These are phyloP conservation scores for Centruroides vittatus DNA, from an alignment of 1,140 invertebrate genomes.

Conservation along the genomic window DNA sequence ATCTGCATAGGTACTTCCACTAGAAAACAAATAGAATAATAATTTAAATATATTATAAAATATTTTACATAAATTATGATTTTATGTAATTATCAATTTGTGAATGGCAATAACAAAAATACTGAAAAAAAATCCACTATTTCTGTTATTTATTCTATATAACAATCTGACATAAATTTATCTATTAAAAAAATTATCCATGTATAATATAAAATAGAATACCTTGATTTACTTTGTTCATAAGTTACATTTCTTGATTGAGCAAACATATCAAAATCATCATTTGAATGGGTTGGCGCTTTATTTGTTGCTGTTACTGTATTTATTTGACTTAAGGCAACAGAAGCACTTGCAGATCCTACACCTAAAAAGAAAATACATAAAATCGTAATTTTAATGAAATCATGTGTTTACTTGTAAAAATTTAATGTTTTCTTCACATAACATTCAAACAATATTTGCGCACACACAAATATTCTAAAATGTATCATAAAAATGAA, in stretches of 20 bases:
- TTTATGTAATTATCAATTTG: not conserved
- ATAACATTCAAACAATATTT: too few species aligned
- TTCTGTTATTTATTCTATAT: too few species aligned
- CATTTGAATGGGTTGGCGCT: conserved; percentile 18
- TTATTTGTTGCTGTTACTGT: conserved; percentile 6
- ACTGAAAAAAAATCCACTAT: too few species aligned
- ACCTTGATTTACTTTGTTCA: conserved; percentile 52
- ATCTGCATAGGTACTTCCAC: conserved; percentile 55
- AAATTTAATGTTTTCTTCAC: too few species aligned
- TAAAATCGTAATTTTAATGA: conserved; percentile 13
- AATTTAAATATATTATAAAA: not conserved
- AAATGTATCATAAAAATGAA: too few species aligned
- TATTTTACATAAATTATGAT: too few species aligned
- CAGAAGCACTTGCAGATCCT: conserved; percentile 1
- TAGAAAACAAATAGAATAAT: conserved; percentile 24
- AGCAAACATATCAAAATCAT: conserved; percentile 83
- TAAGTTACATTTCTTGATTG: conserved; percentile 64
- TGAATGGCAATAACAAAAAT: too few species aligned
- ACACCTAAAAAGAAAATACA: not conserved
- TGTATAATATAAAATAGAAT: conserved; percentile 13
- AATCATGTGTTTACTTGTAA: not conserved
- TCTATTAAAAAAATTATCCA: not conserved
- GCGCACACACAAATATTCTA: too few species aligned
- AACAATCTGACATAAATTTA: too few species aligned
- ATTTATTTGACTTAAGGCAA: not conserved